phyloP scores from a whole-genome alignment of 2,888 invertebrate species.

The Lithophane socia region DNA sequence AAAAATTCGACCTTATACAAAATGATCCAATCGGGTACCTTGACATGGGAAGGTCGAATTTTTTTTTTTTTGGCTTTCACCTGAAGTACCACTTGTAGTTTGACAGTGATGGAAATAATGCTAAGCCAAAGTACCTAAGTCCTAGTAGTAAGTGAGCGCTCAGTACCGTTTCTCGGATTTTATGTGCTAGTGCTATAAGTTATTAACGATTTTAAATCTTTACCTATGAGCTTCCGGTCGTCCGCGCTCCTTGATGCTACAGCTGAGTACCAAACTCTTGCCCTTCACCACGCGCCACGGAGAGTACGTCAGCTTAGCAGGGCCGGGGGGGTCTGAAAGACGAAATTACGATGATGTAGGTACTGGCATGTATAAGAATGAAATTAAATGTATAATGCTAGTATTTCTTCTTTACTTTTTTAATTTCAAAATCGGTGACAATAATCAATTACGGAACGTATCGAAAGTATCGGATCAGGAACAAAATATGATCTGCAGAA shows the following conservation, averaged over 20 bases:
- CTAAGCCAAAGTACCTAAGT: background rate
- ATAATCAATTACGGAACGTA: background rate
- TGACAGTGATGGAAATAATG: background rate
- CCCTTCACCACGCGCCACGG: conserved; percentile 95
- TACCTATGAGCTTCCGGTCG: conserved; percentile 93
- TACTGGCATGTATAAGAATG: background rate
- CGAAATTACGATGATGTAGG: background rate
- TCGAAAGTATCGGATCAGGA: background rate
- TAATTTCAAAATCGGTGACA: background rate
- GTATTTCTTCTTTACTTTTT: background rate
- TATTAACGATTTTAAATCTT: conserved; percentile 3
- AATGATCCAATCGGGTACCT: too few relatives aligned
- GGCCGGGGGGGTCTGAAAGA: conserved; percentile 94
- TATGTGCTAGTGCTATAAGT: background rate
- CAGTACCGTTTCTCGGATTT: background rate
- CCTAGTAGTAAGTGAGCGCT: background rate
- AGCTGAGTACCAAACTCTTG: conserved; percentile 95
- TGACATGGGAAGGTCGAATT: too few relatives aligned
- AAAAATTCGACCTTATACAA: too few relatives aligned
- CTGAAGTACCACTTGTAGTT: background rate
- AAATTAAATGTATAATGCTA: background rate
- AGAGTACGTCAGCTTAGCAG: conserved; percentile 94
- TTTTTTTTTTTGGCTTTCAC: too few relatives aligned
- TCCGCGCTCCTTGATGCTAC: conserved; percentile 95
- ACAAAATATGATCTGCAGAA: background rate